These are phyloP conservation scores for Pempheris klunzingeri DNA, from an alignment of 2,797 vertebrate species.

Conservation along the genomic window DNA sequence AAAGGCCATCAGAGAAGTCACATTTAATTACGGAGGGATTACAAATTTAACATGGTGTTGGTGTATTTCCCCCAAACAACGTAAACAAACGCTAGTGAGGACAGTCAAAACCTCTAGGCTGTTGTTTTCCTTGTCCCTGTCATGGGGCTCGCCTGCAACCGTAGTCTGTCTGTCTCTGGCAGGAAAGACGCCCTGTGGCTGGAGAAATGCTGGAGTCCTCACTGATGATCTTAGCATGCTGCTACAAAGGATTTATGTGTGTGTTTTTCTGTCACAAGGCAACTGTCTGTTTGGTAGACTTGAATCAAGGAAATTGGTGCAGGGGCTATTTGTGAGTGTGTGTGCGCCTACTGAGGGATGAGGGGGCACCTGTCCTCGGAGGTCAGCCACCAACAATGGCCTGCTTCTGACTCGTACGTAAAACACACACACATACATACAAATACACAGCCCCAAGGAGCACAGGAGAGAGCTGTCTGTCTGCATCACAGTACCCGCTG, in stretches of 20 bases:
- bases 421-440: conserved; percentile 10
- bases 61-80: conserved; percentile 36
- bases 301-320: conserved; percentile 46
- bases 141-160: conserved; percentile 35
- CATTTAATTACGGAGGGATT: conserved; percentile 65
- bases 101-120: conserved; percentile 49
- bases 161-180: conserved; percentile 24
- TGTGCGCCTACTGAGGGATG: conserved; percentile 26
- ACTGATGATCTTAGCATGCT: conserved; percentile 35
- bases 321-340: conserved; percentile 42
- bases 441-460: conserved; percentile 46
- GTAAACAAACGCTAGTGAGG: conserved; percentile 52
- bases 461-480: conserved; percentile 69
- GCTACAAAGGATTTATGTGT: conserved; percentile 16
- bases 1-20: conserved; percentile 70
- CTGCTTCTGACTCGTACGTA: conserved; percentile 25
- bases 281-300: conserved; percentile 62
- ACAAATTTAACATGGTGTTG: conserved; percentile 47
- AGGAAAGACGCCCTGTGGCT: conserved; percentile 54
- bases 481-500: conserved; percentile 66
- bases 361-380: conserved; percentile 59
- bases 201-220: conserved; percentile 37
- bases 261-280: conserved; percentile 55
- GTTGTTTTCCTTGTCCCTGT: conserved; percentile 40
- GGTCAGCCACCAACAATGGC: conserved; percentile 60